These are phyloP conservation scores for Tupiocoris notatus DNA, from an alignment of 2,888 invertebrate species.

Conservation along the genomic window DNA sequence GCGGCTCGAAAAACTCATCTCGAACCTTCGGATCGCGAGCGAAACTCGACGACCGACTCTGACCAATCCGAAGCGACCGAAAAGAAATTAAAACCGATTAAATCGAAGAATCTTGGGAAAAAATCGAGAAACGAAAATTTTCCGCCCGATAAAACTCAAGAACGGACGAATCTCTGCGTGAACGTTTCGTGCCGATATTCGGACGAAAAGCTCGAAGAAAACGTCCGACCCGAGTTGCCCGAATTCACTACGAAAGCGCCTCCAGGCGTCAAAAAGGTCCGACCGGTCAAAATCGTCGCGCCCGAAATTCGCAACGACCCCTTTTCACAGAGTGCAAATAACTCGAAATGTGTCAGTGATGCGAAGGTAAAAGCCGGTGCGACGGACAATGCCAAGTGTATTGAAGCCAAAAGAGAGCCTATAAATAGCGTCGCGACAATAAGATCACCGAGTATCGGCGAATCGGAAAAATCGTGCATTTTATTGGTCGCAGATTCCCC, in stretches of 20 bases:
- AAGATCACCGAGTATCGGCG: not conserved
- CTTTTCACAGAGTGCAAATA: not conserved
- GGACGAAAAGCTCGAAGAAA: not conserved
- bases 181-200: not conserved
- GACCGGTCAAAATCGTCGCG: slow-evolving; percentile 3
- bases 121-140: not conserved
- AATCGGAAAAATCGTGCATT: not conserved
- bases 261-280: slow-evolving; percentile 6
- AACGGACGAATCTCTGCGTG: not conserved
- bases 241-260: slow-evolving; percentile 15
- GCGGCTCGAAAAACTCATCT: not conserved
- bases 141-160: not conserved
- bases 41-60: not conserved
- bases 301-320: not conserved
- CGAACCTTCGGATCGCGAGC: not conserved
- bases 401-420: slow-evolving; percentile 24
- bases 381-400: slow-evolving; percentile 25
- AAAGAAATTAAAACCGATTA: slow-evolving; percentile 30
- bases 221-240: not conserved
- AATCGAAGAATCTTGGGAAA: slow-evolving; percentile 21
- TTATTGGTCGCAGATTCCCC: too few species aligned
- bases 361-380: slow-evolving; percentile 7
- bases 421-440: slow-evolving; percentile 16
- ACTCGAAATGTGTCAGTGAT: slow-evolving; percentile 12
- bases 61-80: not conserved